Percentiles rank a stretch among this genome's conserved stretches.
These are phyloP conservation scores for Carassius auratus DNA, from an alignment of 2,113 vertebrate species.

Conservation along the genomic window DNA sequence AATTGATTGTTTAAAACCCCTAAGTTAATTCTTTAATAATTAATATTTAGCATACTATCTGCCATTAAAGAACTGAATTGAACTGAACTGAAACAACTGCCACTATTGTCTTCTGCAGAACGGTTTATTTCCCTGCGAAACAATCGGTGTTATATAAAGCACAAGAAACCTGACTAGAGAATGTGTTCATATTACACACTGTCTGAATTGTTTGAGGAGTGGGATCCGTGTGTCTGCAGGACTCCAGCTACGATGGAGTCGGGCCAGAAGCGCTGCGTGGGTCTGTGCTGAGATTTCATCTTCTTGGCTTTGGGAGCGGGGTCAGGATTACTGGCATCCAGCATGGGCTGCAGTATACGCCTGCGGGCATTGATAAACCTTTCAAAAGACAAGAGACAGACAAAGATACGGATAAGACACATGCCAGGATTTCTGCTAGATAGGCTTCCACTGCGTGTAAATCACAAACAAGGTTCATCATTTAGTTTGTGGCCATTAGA, in stretches of 20 bases:
- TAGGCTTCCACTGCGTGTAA: not conserved
- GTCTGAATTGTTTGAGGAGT: conserved; percentile 85
- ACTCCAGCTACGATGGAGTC: conserved; percentile 97
- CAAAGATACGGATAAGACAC: not conserved
- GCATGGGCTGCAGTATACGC: conserved; percentile 97
- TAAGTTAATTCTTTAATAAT: no score
- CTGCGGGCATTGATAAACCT: conserved; percentile 98
- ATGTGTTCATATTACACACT: conserved; percentile 73
- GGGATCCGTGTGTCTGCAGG: conserved; percentile 87
- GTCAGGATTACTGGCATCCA: conserved; percentile 97
- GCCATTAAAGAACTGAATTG: no score
- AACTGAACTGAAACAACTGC: no score
- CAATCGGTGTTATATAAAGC: no score
- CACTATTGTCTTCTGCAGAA: no score
- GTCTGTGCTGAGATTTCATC: conserved; percentile 98
- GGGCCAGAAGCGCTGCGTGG: conserved; percentile 97
- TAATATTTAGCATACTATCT: no score
- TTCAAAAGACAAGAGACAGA: not conserved
- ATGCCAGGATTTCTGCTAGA: not conserved
- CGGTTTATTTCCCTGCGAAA: not conserved
- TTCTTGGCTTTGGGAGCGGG: conserved; percentile 98
- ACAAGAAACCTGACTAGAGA: not conserved
- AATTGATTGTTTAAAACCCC: no score
- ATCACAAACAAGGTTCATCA: not conserved
- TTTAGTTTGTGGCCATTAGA: conserved; percentile 59